Base-by-base conservation (phyloP, 2,113 vertebrate genomes). In the Passerina amoena region DNA sequence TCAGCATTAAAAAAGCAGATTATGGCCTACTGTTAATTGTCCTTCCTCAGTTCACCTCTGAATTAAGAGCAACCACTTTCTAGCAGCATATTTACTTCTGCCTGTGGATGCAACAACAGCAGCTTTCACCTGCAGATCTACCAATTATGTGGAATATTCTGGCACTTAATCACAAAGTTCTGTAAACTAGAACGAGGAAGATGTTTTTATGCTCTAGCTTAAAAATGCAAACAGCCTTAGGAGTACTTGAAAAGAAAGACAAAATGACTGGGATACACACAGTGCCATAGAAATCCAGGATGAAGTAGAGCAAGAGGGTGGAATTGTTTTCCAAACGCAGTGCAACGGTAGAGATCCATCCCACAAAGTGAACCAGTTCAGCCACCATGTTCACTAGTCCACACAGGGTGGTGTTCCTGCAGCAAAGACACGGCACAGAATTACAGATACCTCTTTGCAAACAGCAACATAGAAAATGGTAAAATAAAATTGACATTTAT, bases 271-370 rank as follows among this genome's bases (percentile, higher is more conserved):
- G 12, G 54, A 87, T 86, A 86, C 96, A 44, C 98, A 99, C 99
- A 22, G 96, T 98, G 78, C 98, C 98, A 94, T 99, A 99, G 97
- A 99, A 99, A 94, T 99, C 98, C 97, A 99, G 97, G 71, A 98
- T 94, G 88, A 99, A 99, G 91, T 98, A 97, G 50, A 99, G 96
- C 60, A 99, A 95, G n/a, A 99, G 98, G 12, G 96, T 76, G 80
- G 96, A 95, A 78, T 97, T 98, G 48, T 87, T 97, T 94, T 99
- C 99, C 64, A 99, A 93, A 83, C 95, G 98, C 82, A 99, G 44
- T 3, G 96, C 98, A 59, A 95, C 71, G 17, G 98, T 96, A 30
- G 98, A 98, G 69, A 99, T 96, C 60, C 93, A 73, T 33, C 98
- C 99, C 61, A 99, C 98, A 40, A 99, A 99, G 69, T 96, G 50